These are phyloP conservation scores for Anaspis maculata DNA, from an alignment of 2,888 invertebrate species.

Conservation along the genomic window DNA sequence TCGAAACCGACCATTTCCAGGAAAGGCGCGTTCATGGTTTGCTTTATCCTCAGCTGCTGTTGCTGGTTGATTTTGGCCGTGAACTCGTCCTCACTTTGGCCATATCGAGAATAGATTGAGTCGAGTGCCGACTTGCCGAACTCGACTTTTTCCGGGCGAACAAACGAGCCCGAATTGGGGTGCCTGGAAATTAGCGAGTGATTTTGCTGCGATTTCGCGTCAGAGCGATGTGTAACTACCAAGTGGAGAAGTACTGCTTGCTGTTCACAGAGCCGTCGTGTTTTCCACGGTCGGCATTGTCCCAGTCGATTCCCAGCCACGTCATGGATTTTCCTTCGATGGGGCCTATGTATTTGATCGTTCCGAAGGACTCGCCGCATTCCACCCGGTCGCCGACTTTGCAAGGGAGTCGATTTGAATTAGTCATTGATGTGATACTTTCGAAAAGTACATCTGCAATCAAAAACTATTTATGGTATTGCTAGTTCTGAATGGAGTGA, in stretches of 20 bases:
- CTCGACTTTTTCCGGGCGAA: constrained; percentile 72
- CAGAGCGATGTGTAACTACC: constrained; percentile 42
- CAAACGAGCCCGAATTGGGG: constrained; percentile 82
- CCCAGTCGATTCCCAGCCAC: constrained; percentile 98
- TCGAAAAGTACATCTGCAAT: too few relatives aligned
- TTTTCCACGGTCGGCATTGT: constrained; percentile 78
- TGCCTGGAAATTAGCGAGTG: constrained; percentile 48
- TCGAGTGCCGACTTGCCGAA: constrained; percentile 63
- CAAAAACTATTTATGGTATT: too few relatives aligned
- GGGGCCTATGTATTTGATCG: constrained; percentile 70
- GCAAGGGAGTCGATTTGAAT: constrained; percentile 3
- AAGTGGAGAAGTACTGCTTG: constrained; percentile 70
- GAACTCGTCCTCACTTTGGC: constrained; percentile 49
- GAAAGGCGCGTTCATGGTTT: constrained; percentile 69
- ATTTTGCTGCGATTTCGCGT: too few relatives aligned
- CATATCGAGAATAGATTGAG: constrained; percentile 67
- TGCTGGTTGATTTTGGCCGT: constrained; percentile 51
- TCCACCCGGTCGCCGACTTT: constrained; percentile 37
- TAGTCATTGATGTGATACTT: too few relatives aligned
- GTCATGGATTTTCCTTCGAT: constrained; percentile 58
- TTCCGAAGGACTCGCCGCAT: constrained; percentile 43
- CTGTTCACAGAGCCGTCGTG: constrained; percentile 84
- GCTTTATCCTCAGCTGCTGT: constrained; percentile 55
- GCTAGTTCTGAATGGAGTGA: too few relatives aligned
- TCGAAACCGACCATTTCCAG: constrained; percentile 89